Evolutionary conservation across 2,113 vertebrate genomes (phyloP), one percentile per base, ranked within the genome.

Genomic region (Nothoprocta perdicaria): DNA sequence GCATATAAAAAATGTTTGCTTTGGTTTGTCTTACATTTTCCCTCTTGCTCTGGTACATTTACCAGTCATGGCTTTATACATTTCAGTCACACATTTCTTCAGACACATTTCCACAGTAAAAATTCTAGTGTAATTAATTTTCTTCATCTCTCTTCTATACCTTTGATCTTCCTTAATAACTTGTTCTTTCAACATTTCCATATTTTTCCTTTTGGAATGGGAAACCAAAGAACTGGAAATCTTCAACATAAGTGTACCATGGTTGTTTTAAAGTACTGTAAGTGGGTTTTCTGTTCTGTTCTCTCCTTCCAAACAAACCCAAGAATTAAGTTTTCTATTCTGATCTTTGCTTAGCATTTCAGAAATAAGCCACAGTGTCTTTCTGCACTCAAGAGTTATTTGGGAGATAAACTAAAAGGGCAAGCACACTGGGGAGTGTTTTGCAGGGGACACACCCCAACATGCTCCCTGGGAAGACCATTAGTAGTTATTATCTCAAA

Each of bases 1-100:
- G 60, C 76, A 80, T 55, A 77, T 16, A 65, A 68, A 85, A 57
- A 91, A 94, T 57, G 33, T 77, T 92, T 87, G 72, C 55, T 95
- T 89, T 91, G 55, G 89, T 89, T 92, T 91, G 65, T 88, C 24
- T 71, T 55, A 71, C 18, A 43, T 10, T 31, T 69, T 92, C 72
- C 24, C 33, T 88, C 80, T 71, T 67, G 53, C 80, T 94, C 24
- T 88, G 88, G 68, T 92, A 86, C 76, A 52, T 83, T 88, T 75
- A 67, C 69, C 73, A 61, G 16, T 78, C 67, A 65, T 35, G 68
- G 61, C 61, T 92, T 94, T 83, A 80, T 52, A 89, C 67, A 83
- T 86, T 75, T 76, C 79, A 92, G 67, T 74, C 21, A 40, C 18
- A 0, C 40, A 41, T 62, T 40, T 76, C 62, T 89, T 89, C 31